phyloP scores from a whole-genome alignment of 2,797 vertebrate genomes.

The Falco biarmicus region DNA sequence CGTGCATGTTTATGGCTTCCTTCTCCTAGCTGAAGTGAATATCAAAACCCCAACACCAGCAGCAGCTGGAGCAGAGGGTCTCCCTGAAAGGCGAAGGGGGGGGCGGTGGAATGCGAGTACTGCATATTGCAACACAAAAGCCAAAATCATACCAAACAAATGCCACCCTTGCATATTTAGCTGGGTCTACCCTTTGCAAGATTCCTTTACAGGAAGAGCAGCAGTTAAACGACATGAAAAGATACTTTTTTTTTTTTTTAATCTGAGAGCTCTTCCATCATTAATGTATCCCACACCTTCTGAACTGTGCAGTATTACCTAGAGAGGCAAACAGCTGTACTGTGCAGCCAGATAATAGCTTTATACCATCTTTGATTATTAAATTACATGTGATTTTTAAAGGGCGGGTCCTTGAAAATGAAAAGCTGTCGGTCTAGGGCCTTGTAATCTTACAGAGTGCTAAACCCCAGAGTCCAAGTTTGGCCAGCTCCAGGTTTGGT shows the following conservation, averaged over 20 bases:
- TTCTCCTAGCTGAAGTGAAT: neutral
- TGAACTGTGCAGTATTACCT: neutral
- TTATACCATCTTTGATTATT: neutral
- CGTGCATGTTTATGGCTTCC: rapidly evolving
- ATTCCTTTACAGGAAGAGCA: neutral
- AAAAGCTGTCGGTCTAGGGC: neutral
- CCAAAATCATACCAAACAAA: neutral
- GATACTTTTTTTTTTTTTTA: neutral
- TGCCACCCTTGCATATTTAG: neutral
- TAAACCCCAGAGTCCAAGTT: neutral
- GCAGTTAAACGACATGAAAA: neutral
- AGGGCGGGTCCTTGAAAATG: neutral
- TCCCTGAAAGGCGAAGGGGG: neutral
- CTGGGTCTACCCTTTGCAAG: neutral
- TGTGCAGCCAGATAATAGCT: neutral
- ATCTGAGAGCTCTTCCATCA: neutral
- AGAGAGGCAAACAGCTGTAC: neutral
- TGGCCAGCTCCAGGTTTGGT: neutral
- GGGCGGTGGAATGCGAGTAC: neutral
- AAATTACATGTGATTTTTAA: conserved; percentile 3
- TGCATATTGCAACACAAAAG: neutral
- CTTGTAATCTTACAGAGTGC: neutral
- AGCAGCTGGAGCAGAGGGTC: neutral
- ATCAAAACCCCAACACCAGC: neutral
- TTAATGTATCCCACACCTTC: neutral